Evolutionary conservation across 30 jellyfish, hydroid and myxozoan genomes (phyloP).

Genomic region (Mastigias papua): DNA sequence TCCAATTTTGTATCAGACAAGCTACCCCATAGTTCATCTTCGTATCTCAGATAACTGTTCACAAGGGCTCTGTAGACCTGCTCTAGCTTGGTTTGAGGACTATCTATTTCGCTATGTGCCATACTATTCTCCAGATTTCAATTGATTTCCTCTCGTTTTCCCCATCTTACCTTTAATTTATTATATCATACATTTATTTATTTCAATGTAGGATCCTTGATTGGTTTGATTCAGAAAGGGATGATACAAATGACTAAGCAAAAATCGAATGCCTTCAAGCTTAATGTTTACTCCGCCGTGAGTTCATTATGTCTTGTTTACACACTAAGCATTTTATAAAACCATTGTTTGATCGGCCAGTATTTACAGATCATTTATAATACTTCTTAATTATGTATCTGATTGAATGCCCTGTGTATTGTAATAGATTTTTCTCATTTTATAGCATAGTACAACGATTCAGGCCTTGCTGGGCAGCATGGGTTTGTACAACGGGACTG

Average conservation of each 20-base stretch:
- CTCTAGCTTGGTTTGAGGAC: no score
- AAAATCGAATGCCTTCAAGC: slow-evolving; percentile 17
- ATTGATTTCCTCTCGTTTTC: no score
- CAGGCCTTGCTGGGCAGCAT: slow-evolving; percentile 61
- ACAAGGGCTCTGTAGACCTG: no score
- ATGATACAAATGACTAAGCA: slow-evolving; percentile 50
- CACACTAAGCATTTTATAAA: not conserved
- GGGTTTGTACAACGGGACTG: slow-evolving; percentile 50
- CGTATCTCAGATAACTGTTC: no score
- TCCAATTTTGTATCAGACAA: no score
- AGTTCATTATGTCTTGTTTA: slow-evolving; percentile 9
- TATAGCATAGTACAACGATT: slow-evolving; percentile 71
- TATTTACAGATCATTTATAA: no score
- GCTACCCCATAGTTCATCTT: no score
- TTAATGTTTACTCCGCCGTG: slow-evolving; percentile 76
- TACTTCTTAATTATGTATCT: no score
- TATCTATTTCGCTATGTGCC: no score
- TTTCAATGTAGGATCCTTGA: slow-evolving; percentile 33
- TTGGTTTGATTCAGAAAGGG: slow-evolving; percentile 35
- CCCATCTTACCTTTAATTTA: no score
- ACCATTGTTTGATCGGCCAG: not conserved
- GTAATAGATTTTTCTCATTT: not conserved
- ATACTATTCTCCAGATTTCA: no score
- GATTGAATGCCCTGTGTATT: no score
- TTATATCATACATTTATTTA: not conserved